Base-by-base conservation (phyloP, 2,888 invertebrate genomes). In the Platycheirus albimanus region DNA sequence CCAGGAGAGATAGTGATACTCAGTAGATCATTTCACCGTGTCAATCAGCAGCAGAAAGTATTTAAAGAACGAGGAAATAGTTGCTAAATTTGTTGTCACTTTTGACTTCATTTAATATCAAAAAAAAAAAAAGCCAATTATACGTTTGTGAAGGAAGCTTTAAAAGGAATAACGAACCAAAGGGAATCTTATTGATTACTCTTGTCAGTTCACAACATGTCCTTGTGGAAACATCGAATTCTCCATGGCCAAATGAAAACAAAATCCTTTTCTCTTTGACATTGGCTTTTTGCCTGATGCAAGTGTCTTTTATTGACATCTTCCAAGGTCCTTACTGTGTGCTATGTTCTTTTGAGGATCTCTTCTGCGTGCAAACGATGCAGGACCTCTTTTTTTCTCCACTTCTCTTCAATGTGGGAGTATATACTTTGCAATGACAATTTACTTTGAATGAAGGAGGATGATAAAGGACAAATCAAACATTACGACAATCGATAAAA, bases 281-380 rank as follows among this genome's bases (percentile, higher is more conserved):
- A 6, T n/a, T 7, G 3, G 11, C 3, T 13, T 20, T 36, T 54
- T 36, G n/a, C 5, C 8, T 8, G n/a, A 52, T n/a, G n/a, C n/a
- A n/a, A n/a, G 19, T 3, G 19, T 49, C 17, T n/a, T 52, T 52
- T 52, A 52, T 52, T 33, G 52, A 54, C 54, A 54, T 20, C 10
- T 20, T 17, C n/a, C 6, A 36, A 19, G 13, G 36, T 20, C 36
- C 19, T 54, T 54, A 19, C 3, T 8, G 7, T 13, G 11, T 19
- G 11, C 2, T 1, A 33, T 0, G n/a, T 10, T 52, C n/a, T n/a
- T 33, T 19, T n/a, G 36, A 3, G 33, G 33, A 7, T n/a, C n/a
- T n/a, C n/a, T n/a, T n/a, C 1, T 15, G 45, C 4, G 45, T 17
- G 17, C 17, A 10, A 10, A 15, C 30, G 15, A 30, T 30, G 17